Percentiles rank a stretch among this genome's conserved stretches.
Evolutionary conservation across 2,888 invertebrate species (phyloP).

Genomic region (Hirtodrosophila confusa): DNA sequence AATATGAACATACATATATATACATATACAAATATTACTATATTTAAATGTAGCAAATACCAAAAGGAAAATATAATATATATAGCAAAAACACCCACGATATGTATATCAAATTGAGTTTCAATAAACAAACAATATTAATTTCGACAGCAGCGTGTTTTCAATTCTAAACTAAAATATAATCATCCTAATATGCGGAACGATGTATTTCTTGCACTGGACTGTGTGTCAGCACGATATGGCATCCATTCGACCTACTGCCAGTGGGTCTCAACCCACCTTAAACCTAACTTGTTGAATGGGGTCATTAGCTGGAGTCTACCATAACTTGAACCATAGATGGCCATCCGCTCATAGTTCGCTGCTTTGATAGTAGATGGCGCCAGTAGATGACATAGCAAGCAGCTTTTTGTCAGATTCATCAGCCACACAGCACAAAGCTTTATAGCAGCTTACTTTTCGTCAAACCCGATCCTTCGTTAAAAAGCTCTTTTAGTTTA

Average conservation of each 20-base stretch:
- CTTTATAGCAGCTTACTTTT: no score
- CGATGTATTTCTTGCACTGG: no score
- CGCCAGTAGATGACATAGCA: not conserved
- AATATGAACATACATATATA: constrained; percentile 45
- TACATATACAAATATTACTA: constrained; percentile 47
- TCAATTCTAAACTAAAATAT: not conserved
- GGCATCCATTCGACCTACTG: no score
- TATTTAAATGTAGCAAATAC: constrained; percentile 64
- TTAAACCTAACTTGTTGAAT: not conserved
- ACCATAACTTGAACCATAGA: no score
- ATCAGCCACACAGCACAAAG: no score
- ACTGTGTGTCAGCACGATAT: no score
- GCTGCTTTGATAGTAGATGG: not conserved
- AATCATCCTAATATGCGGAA: no score
- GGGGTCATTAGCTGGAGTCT: not conserved
- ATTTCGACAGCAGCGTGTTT: constrained; percentile 46
- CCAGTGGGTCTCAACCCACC: no score
- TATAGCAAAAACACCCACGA: constrained; percentile 30
- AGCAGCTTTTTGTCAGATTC: not conserved
- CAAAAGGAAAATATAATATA: constrained; percentile 10
- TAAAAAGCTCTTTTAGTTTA: no score
- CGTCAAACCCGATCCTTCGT: no score
- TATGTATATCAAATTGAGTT: constrained; percentile 77
- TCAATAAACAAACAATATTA: constrained; percentile 74
- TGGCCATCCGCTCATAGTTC: not conserved